Evolutionary conservation across 2,113 vertebrate species (phyloP), one percentile per base, ranked within the genome.

Genomic region (Hepsetus odoe): DNA sequence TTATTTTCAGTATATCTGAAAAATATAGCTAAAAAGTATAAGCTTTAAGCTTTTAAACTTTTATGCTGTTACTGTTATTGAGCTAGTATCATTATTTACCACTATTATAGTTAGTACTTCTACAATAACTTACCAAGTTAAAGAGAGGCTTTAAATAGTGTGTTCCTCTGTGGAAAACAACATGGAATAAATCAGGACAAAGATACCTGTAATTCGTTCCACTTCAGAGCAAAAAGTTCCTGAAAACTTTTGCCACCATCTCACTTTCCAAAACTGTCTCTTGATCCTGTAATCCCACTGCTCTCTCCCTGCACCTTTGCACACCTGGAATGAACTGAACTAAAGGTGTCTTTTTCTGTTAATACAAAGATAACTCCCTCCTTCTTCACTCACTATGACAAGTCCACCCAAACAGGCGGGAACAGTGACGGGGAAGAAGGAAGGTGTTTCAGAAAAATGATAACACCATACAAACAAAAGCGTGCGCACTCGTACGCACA

Each of bases 391-490:
- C 38, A 46, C 28, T 72, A 35, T 72, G 14, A 40, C 42, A 59
- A 40, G 20, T 49, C 6, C 51, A 13, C 24, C 18, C 42, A 46
- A 59, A 64, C 32, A 55, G 68, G 76, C 51, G 38, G 6, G 26
- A 28, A 53, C 14, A 70, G 66, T 69, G 24, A 49, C 14, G 13
- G 8, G 69, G 69, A 64, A 72, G 76, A 53, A 65, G 76, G 76
- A 79, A 79, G 68, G 10, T 18, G 22, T 72, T 70, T 59, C 42
- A 64, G 16, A 32, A 79, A n/a, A 72, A 46, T 72, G 68, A 79
- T 72, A 64, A 70, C 28, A 46, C 4, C 46, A 32, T 24, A 77
- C 26, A 68, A 55, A 76, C 32, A 67, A 0, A 3, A 10, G 12
- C 22, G 5, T 1, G 18, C 13, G n/a, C 18, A 22, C 49, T 24